Evolutionary conservation across 2,888 invertebrate genomes (phyloP), one percentile per base, ranked within the genome.

Genomic region (Pandemis cinnamomeana): DNA sequence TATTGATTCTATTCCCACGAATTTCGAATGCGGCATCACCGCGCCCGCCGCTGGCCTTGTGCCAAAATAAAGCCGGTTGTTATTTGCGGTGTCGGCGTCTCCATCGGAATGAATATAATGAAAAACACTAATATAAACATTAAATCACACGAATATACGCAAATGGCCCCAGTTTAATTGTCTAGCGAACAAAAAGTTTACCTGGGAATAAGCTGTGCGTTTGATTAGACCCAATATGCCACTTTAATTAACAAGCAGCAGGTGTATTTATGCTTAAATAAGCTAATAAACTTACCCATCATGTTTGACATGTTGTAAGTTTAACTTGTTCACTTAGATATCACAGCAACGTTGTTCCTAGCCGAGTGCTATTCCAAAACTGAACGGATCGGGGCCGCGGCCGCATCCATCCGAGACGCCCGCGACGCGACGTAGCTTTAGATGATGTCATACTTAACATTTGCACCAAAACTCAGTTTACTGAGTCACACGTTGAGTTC

Each of bases 251-350:
- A 51, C 0, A 48, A 11, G 8, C 5, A 55, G 15, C 15, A 20
- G 1, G 7, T 20, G 7, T 13, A 27, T 48, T 42, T 62, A 13
- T 41, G 8, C 13, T 41, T 60, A 61, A 3, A n/a, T 42, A 42
- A n/a, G 67, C 68, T 68, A 77, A 76, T 76, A 55, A 63, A 90
- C 93, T 92, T 79, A 93, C 93, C 93, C 85, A 93, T 85, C 78
- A 92, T 80, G 85, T 93, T 91, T 79, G 92, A 84, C 93, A 93
- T 93, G 87, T 80, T 90, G 83, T 55, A 77, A 73, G 73, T 71
- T 77, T 79, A 83, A 81, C 80, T 83, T 84, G 53, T 71, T 76
- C 78, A 81, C 78, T 79, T 78, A 36, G 27, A 36, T 36, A 77
- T 73, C 75, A 77, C 72, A 67, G 75, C 61, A 76, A 82, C 87